Evolutionary conservation across 2,888 invertebrate genomes (phyloP).

Genomic region (Hypolimnas misippus): DNA sequence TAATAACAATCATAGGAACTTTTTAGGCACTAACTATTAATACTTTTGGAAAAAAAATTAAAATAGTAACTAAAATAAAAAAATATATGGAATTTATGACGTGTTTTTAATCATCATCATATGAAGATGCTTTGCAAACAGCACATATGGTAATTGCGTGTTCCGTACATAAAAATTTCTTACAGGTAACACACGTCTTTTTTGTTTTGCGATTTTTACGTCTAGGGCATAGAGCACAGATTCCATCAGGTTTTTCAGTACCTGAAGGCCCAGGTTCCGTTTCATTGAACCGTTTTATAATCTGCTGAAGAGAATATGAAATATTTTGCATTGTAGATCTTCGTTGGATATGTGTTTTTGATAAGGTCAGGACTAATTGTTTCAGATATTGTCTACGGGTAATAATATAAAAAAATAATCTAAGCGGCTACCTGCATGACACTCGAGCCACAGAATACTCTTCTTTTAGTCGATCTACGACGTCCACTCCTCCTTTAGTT

Average conservation of each 20-base stretch:
- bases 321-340: constrained; percentile 32
- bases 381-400: constrained; percentile 28
- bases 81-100: too few relatives aligned
- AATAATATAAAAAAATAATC: constrained; percentile 45
- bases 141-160: not conserved
- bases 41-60: too few relatives aligned
- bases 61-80: too few relatives aligned
- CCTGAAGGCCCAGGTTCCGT: constrained; percentile 24
- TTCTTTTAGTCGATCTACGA: constrained; percentile 50
- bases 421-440: constrained; percentile 45
- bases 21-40: too few relatives aligned
- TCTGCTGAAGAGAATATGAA: constrained; percentile 30
- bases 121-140: too few relatives aligned
- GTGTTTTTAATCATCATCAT: too few relatives aligned
- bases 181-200: constrained; percentile 38
- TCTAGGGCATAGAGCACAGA: constrained; percentile 38
- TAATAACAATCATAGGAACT: too few relatives aligned
- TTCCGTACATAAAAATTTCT: constrained; percentile 13
- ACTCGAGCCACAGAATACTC: constrained; percentile 47
- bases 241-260: constrained; percentile 32
- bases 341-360: constrained; percentile 26
- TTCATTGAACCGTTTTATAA: constrained; percentile 26
- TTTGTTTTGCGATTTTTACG: constrained; percentile 42
- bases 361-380: constrained; percentile 24
- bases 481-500: constrained; percentile 39